Evolutionary conservation across 2,888 invertebrate genomes (phyloP).

Genomic region (Aricia artaxerxes): DNA sequence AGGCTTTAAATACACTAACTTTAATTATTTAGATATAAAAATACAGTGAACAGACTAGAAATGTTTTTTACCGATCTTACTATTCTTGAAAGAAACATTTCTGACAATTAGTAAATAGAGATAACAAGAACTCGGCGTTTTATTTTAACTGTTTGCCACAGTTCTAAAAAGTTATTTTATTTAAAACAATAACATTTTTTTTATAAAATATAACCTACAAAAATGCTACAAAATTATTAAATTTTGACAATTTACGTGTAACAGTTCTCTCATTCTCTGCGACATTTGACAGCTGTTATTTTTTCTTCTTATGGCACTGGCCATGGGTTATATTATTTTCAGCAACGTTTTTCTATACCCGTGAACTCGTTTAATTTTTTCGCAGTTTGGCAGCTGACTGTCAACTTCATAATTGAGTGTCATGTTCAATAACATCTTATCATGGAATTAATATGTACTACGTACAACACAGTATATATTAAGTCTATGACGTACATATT

Average conservation of each 20-base stretch:
- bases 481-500: no score
- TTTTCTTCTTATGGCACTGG: no score
- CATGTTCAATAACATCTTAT: no score
- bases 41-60: neutral
- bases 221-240: neutral
- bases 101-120: neutral
- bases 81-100: constrained; percentile 50
- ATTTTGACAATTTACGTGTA: neutral
- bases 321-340: no score
- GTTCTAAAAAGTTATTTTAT: neutral
- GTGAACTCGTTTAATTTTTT: no score
- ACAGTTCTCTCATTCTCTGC: no score
- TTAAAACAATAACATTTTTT: neutral
- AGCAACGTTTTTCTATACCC: no score
- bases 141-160: neutral
- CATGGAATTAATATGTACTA: no score
- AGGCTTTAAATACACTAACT: neutral
- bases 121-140: neutral
- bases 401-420: no score
- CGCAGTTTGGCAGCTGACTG: no score
- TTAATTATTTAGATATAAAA: neutral
- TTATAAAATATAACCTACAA: neutral
- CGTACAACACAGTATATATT: no score
- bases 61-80: constrained; percentile 44
- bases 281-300: no score